Conservation (phyloP, 1,140 invertebrate species). For the Ceratosolen solmsi region DNA sequence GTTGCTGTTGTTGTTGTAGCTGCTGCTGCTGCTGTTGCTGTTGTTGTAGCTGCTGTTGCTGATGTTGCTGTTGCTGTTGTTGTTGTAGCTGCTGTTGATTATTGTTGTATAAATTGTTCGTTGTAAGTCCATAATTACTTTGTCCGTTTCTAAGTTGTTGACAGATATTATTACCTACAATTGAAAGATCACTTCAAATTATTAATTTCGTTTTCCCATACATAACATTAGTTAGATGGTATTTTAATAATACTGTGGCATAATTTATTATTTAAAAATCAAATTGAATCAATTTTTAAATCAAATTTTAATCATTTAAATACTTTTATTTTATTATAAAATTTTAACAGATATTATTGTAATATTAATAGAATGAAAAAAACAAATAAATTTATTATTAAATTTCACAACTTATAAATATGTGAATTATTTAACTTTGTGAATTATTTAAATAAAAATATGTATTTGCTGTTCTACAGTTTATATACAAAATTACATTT, state of each 20-base stretch:
- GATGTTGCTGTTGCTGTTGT: neutral
- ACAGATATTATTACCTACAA: neutral
- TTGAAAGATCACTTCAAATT: neutral
- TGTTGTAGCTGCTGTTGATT: neutral
- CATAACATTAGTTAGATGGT: too few relatives aligned
- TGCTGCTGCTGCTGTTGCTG: neutral
- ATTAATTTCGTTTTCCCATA: neutral
- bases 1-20: neutral
- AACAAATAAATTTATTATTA: neutral
- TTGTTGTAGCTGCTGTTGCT: neutral
- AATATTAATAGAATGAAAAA: neutral
- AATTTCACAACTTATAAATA: neutral
- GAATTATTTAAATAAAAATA: too few relatives aligned
- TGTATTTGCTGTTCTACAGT: too few relatives aligned
- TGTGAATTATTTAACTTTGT: too few relatives aligned
- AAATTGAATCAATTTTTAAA: too few relatives aligned
- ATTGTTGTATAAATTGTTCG: neutral
- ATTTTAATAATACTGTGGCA: too few relatives aligned
- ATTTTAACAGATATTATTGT: too few relatives aligned
- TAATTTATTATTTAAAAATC: too few relatives aligned
- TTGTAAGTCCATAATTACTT: neutral
- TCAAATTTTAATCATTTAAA: too few relatives aligned
- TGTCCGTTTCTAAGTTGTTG: neutral
- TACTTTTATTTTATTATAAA: too few relatives aligned
- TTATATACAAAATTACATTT: too few relatives aligned